phyloP scores from a whole-genome alignment of 2,113 vertebrate species.

The Desmodus rotundus region DNA sequence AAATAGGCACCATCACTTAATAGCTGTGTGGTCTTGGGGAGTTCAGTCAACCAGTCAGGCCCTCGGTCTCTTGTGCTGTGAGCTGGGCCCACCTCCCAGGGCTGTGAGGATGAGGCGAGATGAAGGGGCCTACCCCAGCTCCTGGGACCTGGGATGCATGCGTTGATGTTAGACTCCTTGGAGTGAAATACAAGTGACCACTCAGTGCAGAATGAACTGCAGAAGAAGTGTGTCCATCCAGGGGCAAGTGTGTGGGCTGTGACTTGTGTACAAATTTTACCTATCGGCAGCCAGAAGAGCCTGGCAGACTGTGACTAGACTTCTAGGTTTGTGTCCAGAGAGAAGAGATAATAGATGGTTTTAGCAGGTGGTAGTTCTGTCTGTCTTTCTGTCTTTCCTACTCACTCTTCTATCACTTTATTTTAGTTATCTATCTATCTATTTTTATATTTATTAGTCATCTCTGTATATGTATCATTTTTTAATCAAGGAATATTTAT shows the following conservation, averaged over 20 bases:
- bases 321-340: neutral
- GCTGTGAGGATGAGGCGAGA: neutral
- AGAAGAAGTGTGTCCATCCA: neutral
- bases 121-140: neutral
- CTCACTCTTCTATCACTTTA: neutral
- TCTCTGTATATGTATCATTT: neutral
- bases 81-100: neutral
- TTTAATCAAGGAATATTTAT: neutral
- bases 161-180: too few relatives aligned
- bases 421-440: neutral
- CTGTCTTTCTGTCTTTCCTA: neutral
- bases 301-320: neutral
- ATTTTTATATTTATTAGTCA: neutral
- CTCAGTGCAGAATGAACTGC: neutral
- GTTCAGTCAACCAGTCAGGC: neutral
- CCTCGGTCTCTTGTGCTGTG: neutral
- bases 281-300: neutral
- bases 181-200: neutral
- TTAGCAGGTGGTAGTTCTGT: neutral
- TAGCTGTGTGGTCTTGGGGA: neutral
- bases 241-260: neutral
- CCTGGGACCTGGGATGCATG: neutral
- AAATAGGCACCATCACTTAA: accelerated
- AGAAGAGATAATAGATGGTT: neutral
- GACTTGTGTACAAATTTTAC: neutral